phyloP scores from a whole-genome alignment of 2,888 invertebrate species.

The Steromphala cineraria region DNA sequence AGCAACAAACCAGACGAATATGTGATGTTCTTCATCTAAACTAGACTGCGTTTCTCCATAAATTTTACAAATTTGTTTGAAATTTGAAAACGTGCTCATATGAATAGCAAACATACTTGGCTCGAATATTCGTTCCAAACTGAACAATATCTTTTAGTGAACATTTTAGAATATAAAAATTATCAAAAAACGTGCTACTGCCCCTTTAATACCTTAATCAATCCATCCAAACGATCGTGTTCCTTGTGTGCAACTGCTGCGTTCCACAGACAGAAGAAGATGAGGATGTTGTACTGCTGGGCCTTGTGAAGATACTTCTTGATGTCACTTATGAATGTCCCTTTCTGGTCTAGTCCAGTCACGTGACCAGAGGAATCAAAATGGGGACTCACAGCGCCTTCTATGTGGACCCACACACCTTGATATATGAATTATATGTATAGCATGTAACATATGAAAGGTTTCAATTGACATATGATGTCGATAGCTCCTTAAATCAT shows the following conservation, averaged over 20 bases:
- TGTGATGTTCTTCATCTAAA: too few species aligned
- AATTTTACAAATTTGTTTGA: too few species aligned
- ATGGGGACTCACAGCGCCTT: slow-evolving; percentile 54
- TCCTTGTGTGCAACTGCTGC: slow-evolving; percentile 51
- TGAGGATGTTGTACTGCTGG: slow-evolving; percentile 48
- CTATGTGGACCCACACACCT: slow-evolving; percentile 67
- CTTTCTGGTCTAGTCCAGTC: slow-evolving; percentile 49
- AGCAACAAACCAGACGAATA: too few species aligned
- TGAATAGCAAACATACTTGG: too few species aligned
- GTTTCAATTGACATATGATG: too few species aligned
- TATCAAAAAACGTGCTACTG: too few species aligned
- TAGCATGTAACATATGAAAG: neutral
- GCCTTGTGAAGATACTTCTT: slow-evolving; percentile 49
- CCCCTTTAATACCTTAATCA: slow-evolving; percentile 22
- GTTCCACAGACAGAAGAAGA: slow-evolving; percentile 66
- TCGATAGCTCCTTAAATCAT: too few species aligned
- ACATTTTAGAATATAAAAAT: too few species aligned
- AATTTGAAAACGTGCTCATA: too few species aligned
- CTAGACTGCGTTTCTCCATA: too few species aligned
- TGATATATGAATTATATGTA: neutral
- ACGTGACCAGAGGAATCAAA: slow-evolving; percentile 58
- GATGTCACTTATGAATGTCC: slow-evolving; percentile 59
- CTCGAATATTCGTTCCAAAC: too few species aligned
- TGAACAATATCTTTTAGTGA: too few species aligned
- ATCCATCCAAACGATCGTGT: slow-evolving; percentile 20